Evolutionary conservation across 2,113 vertebrate species (phyloP).

Genomic region (Prolemur simus): DNA sequence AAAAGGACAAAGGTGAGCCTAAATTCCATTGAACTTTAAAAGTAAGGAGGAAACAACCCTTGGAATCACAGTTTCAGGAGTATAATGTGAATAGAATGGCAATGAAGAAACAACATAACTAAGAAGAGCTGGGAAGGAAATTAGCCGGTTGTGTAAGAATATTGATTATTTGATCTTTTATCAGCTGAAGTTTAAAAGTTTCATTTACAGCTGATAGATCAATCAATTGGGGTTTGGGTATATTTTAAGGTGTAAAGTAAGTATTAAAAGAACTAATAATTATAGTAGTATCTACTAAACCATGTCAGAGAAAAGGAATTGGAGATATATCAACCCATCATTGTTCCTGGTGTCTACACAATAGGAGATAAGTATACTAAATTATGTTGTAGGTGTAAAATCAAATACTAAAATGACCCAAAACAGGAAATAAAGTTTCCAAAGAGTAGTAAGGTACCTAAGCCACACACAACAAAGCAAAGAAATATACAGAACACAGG

Average conservation of each 20-base stretch:
- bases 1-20: not conserved
- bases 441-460: not conserved
- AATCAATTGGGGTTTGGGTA: not conserved
- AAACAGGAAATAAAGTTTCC: not conserved
- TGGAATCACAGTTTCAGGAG: not conserved
- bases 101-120: not conserved
- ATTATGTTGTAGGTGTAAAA: not conserved
- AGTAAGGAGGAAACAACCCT: not conserved
- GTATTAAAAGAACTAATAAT: not conserved
- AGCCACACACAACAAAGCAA: not conserved
- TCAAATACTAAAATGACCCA: not conserved
- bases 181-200: not conserved
- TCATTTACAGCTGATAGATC: not conserved
- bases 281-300: not conserved
- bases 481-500: not conserved
- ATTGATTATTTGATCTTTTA: not conserved
- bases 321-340: not conserved
- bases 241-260: not conserved
- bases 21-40: not conserved
- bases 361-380: not conserved
- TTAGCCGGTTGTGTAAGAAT: not conserved
- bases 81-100: not conserved
- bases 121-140: not conserved
- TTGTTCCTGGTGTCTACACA: not conserved
- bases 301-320: not conserved